phyloP scores from a whole-genome alignment of 1,140 invertebrate genomes.

The Aphaenogaster ashmeadi region DNA sequence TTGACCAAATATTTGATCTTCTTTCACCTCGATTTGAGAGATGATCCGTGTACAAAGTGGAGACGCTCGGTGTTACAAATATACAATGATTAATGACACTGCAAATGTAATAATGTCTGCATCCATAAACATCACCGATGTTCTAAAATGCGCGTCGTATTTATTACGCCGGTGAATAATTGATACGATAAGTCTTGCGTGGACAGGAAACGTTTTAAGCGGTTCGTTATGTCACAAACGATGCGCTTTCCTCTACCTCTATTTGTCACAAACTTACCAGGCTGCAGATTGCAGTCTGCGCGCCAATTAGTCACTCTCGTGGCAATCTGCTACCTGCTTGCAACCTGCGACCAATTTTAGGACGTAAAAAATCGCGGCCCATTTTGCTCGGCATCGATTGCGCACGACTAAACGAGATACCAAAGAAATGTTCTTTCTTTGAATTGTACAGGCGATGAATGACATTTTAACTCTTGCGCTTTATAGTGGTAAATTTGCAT shows the following conservation, averaged over 20 bases:
- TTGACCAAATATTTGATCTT: neutral
- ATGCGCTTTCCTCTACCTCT: constrained; percentile 56
- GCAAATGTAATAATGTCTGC: constrained; percentile 37
- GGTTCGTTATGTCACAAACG: constrained; percentile 61
- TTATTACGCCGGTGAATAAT: constrained; percentile 56
- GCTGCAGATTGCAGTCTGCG: constrained; percentile 60
- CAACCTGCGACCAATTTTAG: constrained; percentile 50
- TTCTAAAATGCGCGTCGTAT: constrained; percentile 29
- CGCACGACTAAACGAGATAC: constrained; percentile 26
- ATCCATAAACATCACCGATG: constrained; percentile 48
- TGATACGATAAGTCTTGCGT: constrained; percentile 51
- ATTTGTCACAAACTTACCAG: constrained; percentile 60
- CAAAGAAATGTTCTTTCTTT: neutral
- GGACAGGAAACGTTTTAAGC: constrained; percentile 52
- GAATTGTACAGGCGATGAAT: neutral
- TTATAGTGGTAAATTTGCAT: neutral
- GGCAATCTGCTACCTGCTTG: constrained; percentile 60
- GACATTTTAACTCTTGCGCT: constrained; percentile 10
- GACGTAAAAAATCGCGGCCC: constrained; percentile 44
- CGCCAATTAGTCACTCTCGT: constrained; percentile 57
- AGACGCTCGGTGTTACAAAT: neutral
- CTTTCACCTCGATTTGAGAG: neutral
- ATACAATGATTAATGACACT: constrained; percentile 13
- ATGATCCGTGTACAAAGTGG: constrained; percentile 1
- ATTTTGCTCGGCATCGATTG: constrained; percentile 29